phyloP scores from a whole-genome alignment of 2,888 invertebrate genomes.

The Pandemis cinnamomeana region DNA sequence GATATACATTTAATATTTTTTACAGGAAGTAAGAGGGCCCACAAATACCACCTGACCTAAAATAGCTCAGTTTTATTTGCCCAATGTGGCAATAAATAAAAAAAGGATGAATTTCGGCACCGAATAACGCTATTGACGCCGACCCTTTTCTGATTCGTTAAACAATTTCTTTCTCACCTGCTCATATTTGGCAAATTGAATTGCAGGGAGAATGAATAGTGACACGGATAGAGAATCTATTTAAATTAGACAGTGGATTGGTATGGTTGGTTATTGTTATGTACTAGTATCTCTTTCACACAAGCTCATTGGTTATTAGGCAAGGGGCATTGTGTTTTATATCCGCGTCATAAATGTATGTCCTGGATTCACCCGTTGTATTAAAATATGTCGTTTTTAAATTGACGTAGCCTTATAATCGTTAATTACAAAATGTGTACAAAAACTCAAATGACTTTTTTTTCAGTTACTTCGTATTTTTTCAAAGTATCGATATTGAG shows the following conservation, averaged over 20 bases:
- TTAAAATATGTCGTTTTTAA: no score
- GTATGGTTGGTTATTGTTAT: neutral
- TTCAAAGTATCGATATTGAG: no score
- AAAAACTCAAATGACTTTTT: no score
- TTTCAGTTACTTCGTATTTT: no score
- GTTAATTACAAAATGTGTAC: no score
- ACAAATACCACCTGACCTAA: constrained; percentile 5
- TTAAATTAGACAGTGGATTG: constrained; percentile 1
- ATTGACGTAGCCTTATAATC: no score
- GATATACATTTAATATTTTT: neutral
- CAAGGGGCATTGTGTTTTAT: neutral
- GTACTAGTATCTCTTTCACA: neutral
- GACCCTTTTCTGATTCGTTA: constrained; percentile 55
- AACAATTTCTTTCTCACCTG: constrained; percentile 45
- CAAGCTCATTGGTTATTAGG: no score
- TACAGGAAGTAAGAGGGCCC: neutral
- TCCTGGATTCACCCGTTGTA: neutral
- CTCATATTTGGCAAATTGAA: constrained; percentile 33
- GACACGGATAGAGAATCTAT: constrained; percentile 13
- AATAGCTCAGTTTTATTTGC: constrained; percentile 21
- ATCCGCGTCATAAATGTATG: no score
- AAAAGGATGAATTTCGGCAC: constrained; percentile 33
- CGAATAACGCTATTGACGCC: constrained; percentile 37
- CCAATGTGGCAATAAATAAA: constrained; percentile 29
- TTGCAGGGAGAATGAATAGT: constrained; percentile 20